Evolutionary conservation across 2,113 vertebrate genomes (phyloP), one percentile per base, ranked within the genome.

Genomic region (Leucoraja erinaceus): DNA sequence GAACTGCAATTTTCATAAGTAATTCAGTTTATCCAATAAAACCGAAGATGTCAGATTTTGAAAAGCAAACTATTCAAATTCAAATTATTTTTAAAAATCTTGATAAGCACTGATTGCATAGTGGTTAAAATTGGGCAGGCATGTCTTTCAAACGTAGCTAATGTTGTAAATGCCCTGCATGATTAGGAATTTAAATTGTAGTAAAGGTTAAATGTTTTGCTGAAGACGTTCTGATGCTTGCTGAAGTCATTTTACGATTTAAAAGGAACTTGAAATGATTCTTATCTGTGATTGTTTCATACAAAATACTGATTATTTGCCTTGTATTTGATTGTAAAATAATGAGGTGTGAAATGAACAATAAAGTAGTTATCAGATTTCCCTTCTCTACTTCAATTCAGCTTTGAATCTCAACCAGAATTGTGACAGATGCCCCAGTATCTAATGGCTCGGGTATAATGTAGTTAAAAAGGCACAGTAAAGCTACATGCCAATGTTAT

Each of bases 101-200:
- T 84, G 54, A 83, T 83, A 54, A 84, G 54, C 81, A 84, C 22
- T 84, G 28, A 25, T 84, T 84, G 81, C 59, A 28, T 84, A 25
- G 4, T 84, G 54, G 54, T 28, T 59, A 61, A 11, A 28, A 59
- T 84, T 59, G 47, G 10, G 81, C 9, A 81, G 59, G 56, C n/a
- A 56, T 25, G 11, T 25, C 25, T 61, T 59, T 84, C 11, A 59
- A 84, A 56, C 25, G 56, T 59, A 28, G 56, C 56, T n/a, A 84
- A 84, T 14, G 9, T 61, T 84, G 81, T 54, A 84, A 0, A 61
- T 84, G 22, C 22, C 22, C 12, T 84, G 81, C 9, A 56, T 84
- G 8, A 9, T 11, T 5, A 25, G 56, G 56, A 59, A 14, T 84
- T 84, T 28, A n/a, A 61, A 61, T 84, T 84, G 54, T 84, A 56